Base-by-base conservation (phyloP, 2,797 vertebrate species). In the Sphaeramia orbicularis region DNA sequence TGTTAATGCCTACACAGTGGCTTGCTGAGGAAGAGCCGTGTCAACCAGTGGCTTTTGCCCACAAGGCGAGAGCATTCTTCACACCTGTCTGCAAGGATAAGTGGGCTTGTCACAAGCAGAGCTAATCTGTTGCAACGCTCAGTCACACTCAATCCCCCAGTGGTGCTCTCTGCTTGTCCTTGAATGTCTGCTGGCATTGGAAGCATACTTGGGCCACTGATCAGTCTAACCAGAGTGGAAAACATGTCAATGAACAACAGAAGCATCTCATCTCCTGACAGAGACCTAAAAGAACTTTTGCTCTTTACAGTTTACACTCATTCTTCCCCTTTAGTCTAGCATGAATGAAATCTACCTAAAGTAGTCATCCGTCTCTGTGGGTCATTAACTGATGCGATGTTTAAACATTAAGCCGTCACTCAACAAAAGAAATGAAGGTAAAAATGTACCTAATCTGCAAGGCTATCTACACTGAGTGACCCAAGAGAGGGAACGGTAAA, bases 71-170 rank as follows among this genome's bases (percentile, higher is more conserved):
- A 85, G 85, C 90, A 91, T 92, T 92, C 90, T 93, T 93, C 93
- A 92, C 92, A 94, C 93, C 92, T 93, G 93, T 93, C 93, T 89
- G 68, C 87, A 73, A 89, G 90, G 89, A 94, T 94, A 93, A 93
- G 81, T 89, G 90, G 82, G 80, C 81, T 89, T 88, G 91, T 92
- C 90, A 91, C 86, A 76, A 87, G 87, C 87, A 88, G 79, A 83
- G 88, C 87, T 93, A 93, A 94, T 93, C 93, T 93, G 91, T 90
- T 93, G 91, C 87, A 91, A 91, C 88, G 76, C 91, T 92, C 92
- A 91, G 93, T 93, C 92, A 93, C 90, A 90, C 91, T 90, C 89
- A 66, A 91, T 91, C 88, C 91, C 78, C 91, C 74, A 52, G 81
- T 81, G 88, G 87, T 83, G 49, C 84, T 78, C 76, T 80, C 68